Evolutionary conservation across 1,140 invertebrate genomes (phyloP).

Genomic region (Battus philenor): DNA sequence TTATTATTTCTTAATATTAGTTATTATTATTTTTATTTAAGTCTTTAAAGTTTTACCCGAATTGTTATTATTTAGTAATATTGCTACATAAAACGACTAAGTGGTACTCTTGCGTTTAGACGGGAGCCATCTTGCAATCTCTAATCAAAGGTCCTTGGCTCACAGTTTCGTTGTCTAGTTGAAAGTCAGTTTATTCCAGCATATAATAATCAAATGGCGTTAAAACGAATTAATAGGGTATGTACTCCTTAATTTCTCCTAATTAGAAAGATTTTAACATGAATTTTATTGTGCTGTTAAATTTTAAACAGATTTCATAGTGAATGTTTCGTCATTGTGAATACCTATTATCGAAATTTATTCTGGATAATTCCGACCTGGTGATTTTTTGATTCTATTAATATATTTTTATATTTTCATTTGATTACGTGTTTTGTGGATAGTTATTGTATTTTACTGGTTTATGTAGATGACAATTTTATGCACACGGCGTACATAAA

Average conservation of each 20-base stretch:
- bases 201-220: conserved; percentile 87
- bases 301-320: conserved; percentile 75
- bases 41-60: conserved; percentile 52
- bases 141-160: conserved; percentile 81
- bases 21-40: conserved; percentile 69
- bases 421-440: conserved; percentile 18
- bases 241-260: conserved; percentile 74
- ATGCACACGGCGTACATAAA: conserved; percentile 74
- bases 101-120: conserved; percentile 79
- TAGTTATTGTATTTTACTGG: conserved; percentile 46
- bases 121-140: conserved; percentile 82
- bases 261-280: conserved; percentile 52
- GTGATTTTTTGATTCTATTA: conserved; percentile 38
- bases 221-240: conserved; percentile 98
- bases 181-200: conserved; percentile 77
- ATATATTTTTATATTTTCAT: conserved; percentile 17
- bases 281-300: conserved; percentile 61
- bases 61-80: conserved; percentile 52
- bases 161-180: conserved; percentile 80
- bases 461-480: conserved; percentile 59
- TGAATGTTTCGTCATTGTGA: conserved; percentile 77
- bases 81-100: conserved; percentile 74
- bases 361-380: conserved; percentile 71
- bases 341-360: conserved; percentile 74
- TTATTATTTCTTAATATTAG: conserved; percentile 69